Evolutionary conservation across 2,797 vertebrate species (phyloP).

Genomic region (Sebastes trivittatus): DNA sequence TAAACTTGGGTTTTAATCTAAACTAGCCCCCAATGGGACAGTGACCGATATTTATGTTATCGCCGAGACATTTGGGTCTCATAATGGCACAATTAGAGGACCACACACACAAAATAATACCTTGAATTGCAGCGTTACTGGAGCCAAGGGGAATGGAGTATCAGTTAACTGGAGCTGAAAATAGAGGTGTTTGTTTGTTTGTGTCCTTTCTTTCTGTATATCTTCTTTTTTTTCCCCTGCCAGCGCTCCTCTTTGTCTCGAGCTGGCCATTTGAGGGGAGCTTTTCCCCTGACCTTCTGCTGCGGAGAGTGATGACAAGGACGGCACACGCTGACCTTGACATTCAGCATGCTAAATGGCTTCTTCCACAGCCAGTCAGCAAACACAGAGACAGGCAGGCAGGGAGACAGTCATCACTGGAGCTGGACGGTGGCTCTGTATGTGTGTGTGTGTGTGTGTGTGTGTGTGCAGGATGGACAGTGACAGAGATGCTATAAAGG

Average conservation of each 20-base stretch:
- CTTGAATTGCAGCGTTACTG: background rate
- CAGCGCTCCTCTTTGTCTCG: constrained; percentile 83
- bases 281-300: constrained; percentile 93
- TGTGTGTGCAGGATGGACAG: background rate
- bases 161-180: background rate
- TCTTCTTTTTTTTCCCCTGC: background rate
- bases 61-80: background rate
- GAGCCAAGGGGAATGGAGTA: background rate
- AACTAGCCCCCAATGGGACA: background rate
- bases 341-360: constrained; percentile 95
- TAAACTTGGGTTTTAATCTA: background rate
- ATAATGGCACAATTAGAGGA: background rate
- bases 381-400: constrained; percentile 83
- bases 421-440: constrained; percentile 44
- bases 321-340: constrained; percentile 91
- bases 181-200: constrained; percentile 4
- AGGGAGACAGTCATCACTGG: constrained; percentile 76
- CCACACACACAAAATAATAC: background rate
- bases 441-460: constrained; percentile 5
- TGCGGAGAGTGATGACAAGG: constrained; percentile 92
- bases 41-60: background rate
- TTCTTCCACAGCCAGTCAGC: constrained; percentile 90
- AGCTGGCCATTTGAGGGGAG: constrained; percentile 88
- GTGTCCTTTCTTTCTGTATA: background rate
- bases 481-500: constrained; percentile 28